Base-by-base conservation (phyloP, 92 coral and sea anemone species). In the Muricea muricata region DNA sequence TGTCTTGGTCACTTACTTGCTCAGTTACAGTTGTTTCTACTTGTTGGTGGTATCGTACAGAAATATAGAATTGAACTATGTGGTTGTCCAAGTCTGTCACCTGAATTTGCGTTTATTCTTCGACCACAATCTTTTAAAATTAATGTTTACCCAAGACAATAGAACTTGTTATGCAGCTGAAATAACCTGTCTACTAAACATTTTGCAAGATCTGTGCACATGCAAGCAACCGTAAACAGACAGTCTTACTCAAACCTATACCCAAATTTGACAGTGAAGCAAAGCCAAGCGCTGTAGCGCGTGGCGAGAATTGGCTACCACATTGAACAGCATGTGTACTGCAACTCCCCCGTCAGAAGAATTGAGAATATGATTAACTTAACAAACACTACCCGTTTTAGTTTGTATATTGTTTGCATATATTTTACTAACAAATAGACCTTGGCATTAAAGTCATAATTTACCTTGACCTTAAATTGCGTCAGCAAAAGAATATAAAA, bases 1-100 rank as follows among this genome's bases (percentile, higher is more conserved):
- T 96, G 99, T 34, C 99, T 97, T 28, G 99, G 92, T 42, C 98
- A 96, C 77, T 75, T 90, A 10, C 94, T 87, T 55, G 97, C 98
- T 10, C 92, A 96, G 75, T 87, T 94, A 10, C 93, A 91, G 32
- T 74, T 96, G 35, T 96, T 93, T 54, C 76, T 96, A 63, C 82
- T 96, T 45, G 86, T 96, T 33, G 99, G 99, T 61, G 94, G 94
- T 9, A 21, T 96, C 45, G 70, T 96, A 47, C 99, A 96, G 73
- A 92, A 92, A 58, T 85, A 91, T 33, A 87, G 77, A 21, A 55
- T 96, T 63, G 88, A 87, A 68, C 55, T 87, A 72, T 83, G 73
- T 12, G 82, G 91, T 32, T 88, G 91, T 69, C 94, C 91, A 46
- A 90, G 92, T 23, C 87, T 88, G 13, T 90, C 93, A 48, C 97